Conservation (phyloP, 1,140 invertebrate species). For the Orussus abietinus region DNA sequence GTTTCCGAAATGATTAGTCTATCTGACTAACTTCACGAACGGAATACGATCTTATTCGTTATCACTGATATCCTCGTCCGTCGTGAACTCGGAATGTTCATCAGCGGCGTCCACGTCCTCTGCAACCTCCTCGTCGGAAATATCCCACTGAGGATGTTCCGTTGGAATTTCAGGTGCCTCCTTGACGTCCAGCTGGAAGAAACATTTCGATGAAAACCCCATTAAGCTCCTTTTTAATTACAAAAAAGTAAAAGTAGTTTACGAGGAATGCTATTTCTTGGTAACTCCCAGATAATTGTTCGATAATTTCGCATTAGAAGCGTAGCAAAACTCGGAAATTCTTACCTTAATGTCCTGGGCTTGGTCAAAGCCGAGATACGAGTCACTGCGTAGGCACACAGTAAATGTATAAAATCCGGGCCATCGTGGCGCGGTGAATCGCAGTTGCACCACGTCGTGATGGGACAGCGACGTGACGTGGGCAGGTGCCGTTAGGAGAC, state of each 20-base stretch:
- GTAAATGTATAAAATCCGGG: constrained; percentile 89
- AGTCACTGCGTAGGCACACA: constrained; percentile 88
- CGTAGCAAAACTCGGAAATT: constrained; percentile 13
- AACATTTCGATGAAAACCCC: constrained; percentile 14
- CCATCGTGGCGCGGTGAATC: constrained; percentile 91
- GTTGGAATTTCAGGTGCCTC: constrained; percentile 86
- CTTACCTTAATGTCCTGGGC: constrained; percentile 82
- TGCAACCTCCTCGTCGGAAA: constrained; percentile 89
- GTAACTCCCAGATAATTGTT: constrained; percentile 5
- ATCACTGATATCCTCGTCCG: constrained; percentile 66
- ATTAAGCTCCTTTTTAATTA: constrained; percentile 7
- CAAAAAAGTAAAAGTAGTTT: constrained; percentile 1
- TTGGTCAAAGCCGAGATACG: constrained; percentile 90
- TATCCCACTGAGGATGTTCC: constrained; percentile 95
- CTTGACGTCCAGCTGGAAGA: constrained; percentile 82
- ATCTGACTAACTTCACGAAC: constrained; percentile 13
- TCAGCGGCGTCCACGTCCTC: constrained; percentile 66
- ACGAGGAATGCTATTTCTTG: not conserved
- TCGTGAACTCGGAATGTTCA: constrained; percentile 68
- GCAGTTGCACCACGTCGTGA: constrained; percentile 81
- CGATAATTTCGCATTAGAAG: constrained; percentile 8
- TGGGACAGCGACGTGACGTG: constrained; percentile 82
- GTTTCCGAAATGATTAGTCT: constrained; percentile 21
- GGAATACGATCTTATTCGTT: constrained; percentile 46
- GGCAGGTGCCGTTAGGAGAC: constrained; percentile 85